Base-by-base conservation (phyloP, 2,888 invertebrate species). In the Dynastes grantii region DNA sequence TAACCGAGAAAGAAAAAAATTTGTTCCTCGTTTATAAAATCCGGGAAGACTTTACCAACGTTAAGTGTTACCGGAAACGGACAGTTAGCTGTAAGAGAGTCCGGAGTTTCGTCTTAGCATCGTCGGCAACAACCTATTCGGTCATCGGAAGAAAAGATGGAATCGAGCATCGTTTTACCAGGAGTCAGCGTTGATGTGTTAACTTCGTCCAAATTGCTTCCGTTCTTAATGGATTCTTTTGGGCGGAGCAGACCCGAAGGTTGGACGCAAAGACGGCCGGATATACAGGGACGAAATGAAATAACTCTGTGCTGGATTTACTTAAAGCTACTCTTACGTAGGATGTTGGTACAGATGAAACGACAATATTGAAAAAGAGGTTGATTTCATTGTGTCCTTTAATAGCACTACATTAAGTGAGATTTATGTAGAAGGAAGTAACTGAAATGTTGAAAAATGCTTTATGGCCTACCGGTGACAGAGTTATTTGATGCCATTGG, bases 161-260 rank as follows among this genome's bases (percentile, higher is more conserved):
- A 16, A 22, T 58, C 8, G 6, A 16, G 67, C 67, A 67, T 67
- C 67, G 83, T 81, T 85, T 86, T 84, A 84, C 83, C 80, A 78
- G 81, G 83, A 80, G 80, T 81, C 84, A 81, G 84, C 85, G 85
- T 84, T 86, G 87, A 88, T 87, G 88, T 87, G 88, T 88, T 88
- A 88, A 88, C 87, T 87, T 85, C 86, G 84, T 84, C 85, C 83
- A 87, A 88, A 88, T 88, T 88, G 87, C 86, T 88, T 88, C 88
- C 88, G 85, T 82, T 84, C 85, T 85, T 87, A 87, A 87, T 87
- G 87, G 87, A 87, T 86, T 87, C 45, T 87, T 85, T 87, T 86
- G 82, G 83, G 82, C 76, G 79, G 81, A 82, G 78, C 80, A 82
- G 76, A 55, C 37, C 22, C 8, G 81, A 81, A 81, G 79, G 80